Evolutionary conservation across 2,113 vertebrate species (phyloP).

Genomic region (Mellivora capensis): DNA sequence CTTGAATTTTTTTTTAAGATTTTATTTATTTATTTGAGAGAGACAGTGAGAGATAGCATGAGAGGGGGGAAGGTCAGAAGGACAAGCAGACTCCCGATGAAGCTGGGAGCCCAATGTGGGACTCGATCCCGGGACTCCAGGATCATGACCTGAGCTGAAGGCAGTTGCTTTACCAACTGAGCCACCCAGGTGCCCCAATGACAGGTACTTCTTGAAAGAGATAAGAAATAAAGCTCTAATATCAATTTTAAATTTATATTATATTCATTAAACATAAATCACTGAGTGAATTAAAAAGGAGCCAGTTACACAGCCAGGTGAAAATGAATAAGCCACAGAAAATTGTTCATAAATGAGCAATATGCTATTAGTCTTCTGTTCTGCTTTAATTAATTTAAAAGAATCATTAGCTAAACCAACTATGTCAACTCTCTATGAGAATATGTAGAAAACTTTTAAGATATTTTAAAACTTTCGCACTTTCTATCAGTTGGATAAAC

Average conservation of each 20-base stretch:
- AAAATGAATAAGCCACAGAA: conserved; percentile 37
- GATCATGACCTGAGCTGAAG: too few species aligned
- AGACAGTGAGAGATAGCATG: too few species aligned
- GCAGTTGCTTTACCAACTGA: too few species aligned
- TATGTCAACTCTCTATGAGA: conserved; percentile 31
- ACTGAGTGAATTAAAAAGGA: conserved; percentile 29
- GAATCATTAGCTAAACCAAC: conserved; percentile 35
- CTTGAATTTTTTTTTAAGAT: not conserved
- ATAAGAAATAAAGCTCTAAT: conserved; percentile 15
- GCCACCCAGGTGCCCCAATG: not conserved
- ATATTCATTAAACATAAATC: conserved; percentile 14
- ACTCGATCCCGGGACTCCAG: too few species aligned
- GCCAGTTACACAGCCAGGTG: not conserved
- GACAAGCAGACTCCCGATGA: too few species aligned
- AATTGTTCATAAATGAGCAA: conserved; percentile 17
- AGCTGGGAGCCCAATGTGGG: too few species aligned
- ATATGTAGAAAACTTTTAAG: not conserved
- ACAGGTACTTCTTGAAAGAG: conserved; percentile 23
- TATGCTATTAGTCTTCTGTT: not conserved
- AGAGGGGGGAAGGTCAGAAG: too few species aligned
- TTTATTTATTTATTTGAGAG: too few species aligned
- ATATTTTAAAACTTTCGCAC: conserved; percentile 26
- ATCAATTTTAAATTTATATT: conserved; percentile 8
- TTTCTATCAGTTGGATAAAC: conserved; percentile 7
- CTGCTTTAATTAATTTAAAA: conserved; percentile 39